Conservation (phyloP, 2,797 vertebrate species). For the Scomberomorus guttatus region DNA sequence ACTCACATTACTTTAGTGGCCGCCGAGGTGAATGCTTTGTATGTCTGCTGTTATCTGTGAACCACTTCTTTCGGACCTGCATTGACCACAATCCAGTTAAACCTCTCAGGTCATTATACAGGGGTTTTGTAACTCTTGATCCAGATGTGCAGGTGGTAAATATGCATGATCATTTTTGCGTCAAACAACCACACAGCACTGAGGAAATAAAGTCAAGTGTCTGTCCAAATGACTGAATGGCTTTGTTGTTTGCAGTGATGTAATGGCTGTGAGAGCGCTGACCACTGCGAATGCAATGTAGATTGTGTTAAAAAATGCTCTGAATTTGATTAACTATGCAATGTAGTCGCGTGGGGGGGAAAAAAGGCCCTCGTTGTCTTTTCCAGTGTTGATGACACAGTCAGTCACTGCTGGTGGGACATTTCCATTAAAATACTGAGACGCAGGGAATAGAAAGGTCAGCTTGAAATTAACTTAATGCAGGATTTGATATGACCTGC, state of each 20-base stretch:
- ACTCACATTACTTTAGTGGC: neutral
- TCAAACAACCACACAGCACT: constrained; percentile 22
- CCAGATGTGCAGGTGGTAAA: constrained; percentile 32
- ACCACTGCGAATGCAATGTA: neutral
- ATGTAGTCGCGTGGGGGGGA: neutral
- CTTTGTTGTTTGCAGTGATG: constrained; percentile 22
- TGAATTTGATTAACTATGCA: constrained; percentile 17
- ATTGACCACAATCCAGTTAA: no score
- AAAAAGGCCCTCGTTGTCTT: constrained; percentile 2
- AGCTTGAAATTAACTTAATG: constrained; percentile 26
- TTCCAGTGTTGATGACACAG: constrained; percentile 3
- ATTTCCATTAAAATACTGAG: constrained; percentile 50
- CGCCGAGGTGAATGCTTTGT: neutral
- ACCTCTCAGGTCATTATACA: neutral
- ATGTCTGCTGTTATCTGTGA: neutral
- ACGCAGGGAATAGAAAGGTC: constrained; percentile 40
- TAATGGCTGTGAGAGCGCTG: neutral
- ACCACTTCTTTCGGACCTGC: neutral
- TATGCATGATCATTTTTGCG: constrained; percentile 40
- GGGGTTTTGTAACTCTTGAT: neutral
- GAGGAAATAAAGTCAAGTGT: constrained; percentile 29
- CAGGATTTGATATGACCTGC: neutral
- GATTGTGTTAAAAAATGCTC: constrained; percentile 11
- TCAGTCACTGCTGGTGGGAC: constrained; percentile 1
- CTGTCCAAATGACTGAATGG: constrained; percentile 30